Base-by-base conservation (phyloP, 2,113 vertebrate species). In the Nothobranchius furzeri region DNA sequence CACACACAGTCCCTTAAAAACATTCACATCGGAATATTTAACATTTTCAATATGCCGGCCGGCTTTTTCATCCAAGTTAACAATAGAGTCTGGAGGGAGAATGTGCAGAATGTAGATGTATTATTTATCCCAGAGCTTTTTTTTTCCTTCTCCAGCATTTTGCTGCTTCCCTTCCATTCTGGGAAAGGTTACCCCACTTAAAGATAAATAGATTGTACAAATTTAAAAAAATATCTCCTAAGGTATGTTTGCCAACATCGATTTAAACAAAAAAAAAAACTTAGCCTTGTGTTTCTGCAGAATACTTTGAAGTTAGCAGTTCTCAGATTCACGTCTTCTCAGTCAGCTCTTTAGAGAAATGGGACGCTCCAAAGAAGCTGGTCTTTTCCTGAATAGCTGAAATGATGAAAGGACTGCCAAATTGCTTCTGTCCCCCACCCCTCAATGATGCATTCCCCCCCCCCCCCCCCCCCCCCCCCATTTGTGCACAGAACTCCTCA, bases 111-210 rank as follows among this genome's bases (percentile, higher is more conserved):
- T 73, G 65, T 72, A 57, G 55, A 81, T 86, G 65, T 82, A 78
- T 89, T 85, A 84, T 85, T 85, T 65, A 86, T 82, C 64, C 71
- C 35, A 76, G 66, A 76, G 64, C 68, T 56, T 80, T 81, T 85
- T 58, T 75, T 73, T 82, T 75, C 47, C 48, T 59, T 73, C 60
- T 66, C 55, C 61, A 57, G 58, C 65, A 70, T 43, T 66, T 70
- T 77, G 74, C 62, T 70, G 49, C 68, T 65, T 67, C 69, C 25
- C 9, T 53, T 37, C 25, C 35, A 3, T 3, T 63, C 56, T 64
- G 62, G 42, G 52, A 77, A 60, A 46, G 36, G 46, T 61, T 51
- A 20, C 14, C 64, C 10, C 36, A 60, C 81, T 84, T 69, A 81
- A 75, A 74, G 63, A 78, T 82, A 64, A 72, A 82, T 65, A 78